These are phyloP conservation scores for Anadara kagoshimensis DNA, from an alignment of 1,140 invertebrate species.

Conservation along the genomic window DNA sequence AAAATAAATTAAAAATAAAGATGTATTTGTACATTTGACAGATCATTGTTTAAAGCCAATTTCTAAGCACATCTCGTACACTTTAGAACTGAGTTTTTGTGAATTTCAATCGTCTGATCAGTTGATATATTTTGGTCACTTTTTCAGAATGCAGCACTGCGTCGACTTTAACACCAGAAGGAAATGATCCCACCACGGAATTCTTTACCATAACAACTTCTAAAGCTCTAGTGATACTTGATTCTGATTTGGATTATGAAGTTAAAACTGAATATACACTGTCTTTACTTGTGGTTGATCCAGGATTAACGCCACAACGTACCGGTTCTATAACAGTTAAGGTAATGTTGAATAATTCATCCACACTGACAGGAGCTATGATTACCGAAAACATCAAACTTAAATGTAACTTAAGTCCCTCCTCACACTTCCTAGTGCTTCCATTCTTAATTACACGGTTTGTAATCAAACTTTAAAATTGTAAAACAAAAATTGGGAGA, in stretches of 20 bases:
- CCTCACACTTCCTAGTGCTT: no score
- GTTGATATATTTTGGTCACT: no score
- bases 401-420: no score
- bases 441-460: no score
- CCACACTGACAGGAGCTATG: background rate
- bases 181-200: background rate
- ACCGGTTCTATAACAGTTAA: conserved; percentile 3
- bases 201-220: background rate
- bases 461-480: no score
- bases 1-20: no score
- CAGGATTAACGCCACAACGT: background rate
- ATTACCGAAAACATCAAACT: background rate
- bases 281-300: background rate
- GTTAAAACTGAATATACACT: background rate
- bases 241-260: conserved; percentile 8
- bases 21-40: no score
- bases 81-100: no score
- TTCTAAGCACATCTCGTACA: no score
- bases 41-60: no score
- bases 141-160: background rate
- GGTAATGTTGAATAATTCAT: background rate
- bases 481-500: no score
- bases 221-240: background rate
- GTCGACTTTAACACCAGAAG: background rate
- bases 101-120: no score